Conservation (phyloP, 2,888 invertebrate genomes). For the Acanthosepion esculentum region DNA sequence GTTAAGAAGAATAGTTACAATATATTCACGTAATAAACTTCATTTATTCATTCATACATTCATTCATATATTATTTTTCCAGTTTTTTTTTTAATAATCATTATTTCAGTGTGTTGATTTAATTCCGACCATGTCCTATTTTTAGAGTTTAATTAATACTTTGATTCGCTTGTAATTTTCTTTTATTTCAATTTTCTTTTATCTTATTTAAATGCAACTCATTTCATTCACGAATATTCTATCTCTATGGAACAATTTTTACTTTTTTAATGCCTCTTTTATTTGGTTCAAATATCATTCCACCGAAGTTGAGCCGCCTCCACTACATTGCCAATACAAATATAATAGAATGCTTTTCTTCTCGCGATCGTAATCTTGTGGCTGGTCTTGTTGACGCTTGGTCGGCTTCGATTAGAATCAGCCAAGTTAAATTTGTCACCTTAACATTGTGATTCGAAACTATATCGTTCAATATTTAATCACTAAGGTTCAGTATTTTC, state of each 20-base stretch:
- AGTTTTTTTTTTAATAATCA: not conserved
- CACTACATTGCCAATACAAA: not conserved
- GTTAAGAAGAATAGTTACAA: not conserved
- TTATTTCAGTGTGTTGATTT: conserved; percentile 25
- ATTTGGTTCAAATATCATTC: not conserved
- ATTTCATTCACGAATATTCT: not conserved
- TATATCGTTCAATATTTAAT: not conserved
- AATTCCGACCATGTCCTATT: not conserved
- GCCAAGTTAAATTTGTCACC: not conserved
- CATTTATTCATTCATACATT: conserved; percentile 33
- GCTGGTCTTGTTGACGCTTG: not conserved
- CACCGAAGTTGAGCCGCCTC: not conserved
- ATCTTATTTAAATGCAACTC: conserved; percentile 33
- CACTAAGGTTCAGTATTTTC: not conserved
- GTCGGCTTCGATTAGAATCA: not conserved
- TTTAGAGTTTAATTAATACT: conserved; percentile 33
- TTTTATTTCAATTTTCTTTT: conserved; percentile 20
- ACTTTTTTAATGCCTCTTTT: not conserved
- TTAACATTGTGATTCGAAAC: not conserved
- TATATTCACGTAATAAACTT: conserved; percentile 5
- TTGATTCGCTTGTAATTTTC: not conserved
- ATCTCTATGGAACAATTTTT: not conserved
- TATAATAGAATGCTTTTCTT: not conserved
- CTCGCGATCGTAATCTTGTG: not conserved
- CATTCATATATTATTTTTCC: not conserved